phyloP scores from a whole-genome alignment of 2,797 vertebrate species.

The Heliangelus exortis region DNA sequence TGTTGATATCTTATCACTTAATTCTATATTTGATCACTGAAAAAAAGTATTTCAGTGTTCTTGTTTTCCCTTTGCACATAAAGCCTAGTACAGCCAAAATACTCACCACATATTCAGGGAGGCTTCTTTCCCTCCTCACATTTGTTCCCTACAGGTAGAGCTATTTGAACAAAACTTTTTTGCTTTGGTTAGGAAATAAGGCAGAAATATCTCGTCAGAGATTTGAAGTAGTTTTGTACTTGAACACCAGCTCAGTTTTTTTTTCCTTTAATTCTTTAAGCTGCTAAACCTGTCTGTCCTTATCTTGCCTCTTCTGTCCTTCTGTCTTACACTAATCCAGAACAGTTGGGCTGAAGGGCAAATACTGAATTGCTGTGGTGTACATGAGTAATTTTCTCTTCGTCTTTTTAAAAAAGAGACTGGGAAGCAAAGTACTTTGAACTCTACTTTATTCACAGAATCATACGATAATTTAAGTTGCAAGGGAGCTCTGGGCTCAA shows the following conservation, averaged over 20 bases:
- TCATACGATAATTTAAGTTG: not conserved
- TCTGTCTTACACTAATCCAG: not conserved
- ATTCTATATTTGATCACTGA: not conserved
- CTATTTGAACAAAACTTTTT: not conserved
- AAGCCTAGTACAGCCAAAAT: not conserved
- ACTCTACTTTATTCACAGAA: not conserved
- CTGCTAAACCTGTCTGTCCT: not conserved
- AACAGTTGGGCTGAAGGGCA: not conserved
- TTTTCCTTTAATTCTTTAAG: not conserved
- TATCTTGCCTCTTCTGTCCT: not conserved
- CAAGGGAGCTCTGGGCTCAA: not conserved
- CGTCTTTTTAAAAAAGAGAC: not conserved
- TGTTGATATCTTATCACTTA: not conserved
- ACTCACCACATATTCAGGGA: not conserved
- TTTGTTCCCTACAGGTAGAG: not conserved
- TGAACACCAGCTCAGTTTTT: not conserved
- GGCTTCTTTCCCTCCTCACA: rapidly evolving
- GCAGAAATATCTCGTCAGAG: not conserved
- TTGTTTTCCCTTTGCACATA: not conserved
- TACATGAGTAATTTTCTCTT: not conserved
- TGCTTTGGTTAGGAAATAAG: not conserved
- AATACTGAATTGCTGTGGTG: not conserved
- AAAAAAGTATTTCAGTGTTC: not conserved
- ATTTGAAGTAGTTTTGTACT: not conserved
- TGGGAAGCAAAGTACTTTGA: not conserved